Conservation (phyloP, 2,888 invertebrate species). For the Sarcophaga variegata region DNA sequence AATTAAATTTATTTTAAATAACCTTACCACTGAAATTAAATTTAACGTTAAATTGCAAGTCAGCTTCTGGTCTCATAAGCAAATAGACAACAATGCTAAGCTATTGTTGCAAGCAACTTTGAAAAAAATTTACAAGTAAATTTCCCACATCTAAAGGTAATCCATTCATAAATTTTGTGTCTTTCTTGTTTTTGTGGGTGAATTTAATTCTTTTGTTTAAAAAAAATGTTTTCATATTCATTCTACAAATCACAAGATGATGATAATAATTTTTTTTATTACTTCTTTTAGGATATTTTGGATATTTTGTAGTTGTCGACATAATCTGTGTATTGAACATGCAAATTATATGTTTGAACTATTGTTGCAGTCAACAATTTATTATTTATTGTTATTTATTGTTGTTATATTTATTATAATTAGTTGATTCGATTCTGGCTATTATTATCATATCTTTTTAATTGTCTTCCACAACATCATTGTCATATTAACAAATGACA, state of each 20-base stretch:
- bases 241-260: constrained; percentile 3
- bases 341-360: constrained; percentile 57
- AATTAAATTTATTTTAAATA: no score
- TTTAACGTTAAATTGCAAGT: no score
- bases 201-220: constrained; percentile 66
- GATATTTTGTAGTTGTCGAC: neutral
- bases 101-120: neutral
- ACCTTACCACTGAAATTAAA: no score
- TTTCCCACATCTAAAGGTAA: constrained; percentile 63
- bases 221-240: constrained; percentile 27
- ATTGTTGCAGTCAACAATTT: constrained; percentile 2
- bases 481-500: neutral
- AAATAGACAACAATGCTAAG: no score
- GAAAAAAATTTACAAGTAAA: constrained; percentile 17
- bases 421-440: neutral
- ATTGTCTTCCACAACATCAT: neutral
- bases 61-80: no score
- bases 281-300: no score
- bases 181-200: constrained; percentile 46
- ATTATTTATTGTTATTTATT: constrained; percentile 39
- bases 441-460: no score
- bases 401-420: neutral
- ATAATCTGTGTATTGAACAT: constrained; percentile 47
- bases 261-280: no score
- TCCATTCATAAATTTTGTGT: constrained; percentile 56